Percentiles rank a stretch among this genome's conserved stretches.
phyloP scores from a whole-genome alignment of 2,888 invertebrate species.

The Hirudinaria manillensis region DNA sequence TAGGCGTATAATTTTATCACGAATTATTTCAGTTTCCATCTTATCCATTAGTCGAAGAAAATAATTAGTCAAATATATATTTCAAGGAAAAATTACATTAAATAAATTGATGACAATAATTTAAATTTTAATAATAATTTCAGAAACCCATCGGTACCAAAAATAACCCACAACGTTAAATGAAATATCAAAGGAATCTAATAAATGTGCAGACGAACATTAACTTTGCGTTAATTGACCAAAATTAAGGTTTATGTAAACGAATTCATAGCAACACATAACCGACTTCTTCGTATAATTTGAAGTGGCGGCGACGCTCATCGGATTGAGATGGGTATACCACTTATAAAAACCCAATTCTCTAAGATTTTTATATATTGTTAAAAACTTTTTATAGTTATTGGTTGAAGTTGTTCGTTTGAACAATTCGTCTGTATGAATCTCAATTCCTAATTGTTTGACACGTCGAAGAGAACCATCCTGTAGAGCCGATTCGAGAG shows the following conservation, averaged over 20 bases:
- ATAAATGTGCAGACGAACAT: neutral
- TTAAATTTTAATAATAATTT: too few relatives aligned
- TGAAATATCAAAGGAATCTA: too few relatives aligned
- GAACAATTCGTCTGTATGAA: slow-evolving; percentile 36
- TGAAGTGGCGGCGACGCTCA: slow-evolving; percentile 32
- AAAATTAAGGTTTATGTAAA: slow-evolving; percentile 35
- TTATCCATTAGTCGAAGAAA: too few relatives aligned
- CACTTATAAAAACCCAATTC: slow-evolving; percentile 35
- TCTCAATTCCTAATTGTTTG: slow-evolving; percentile 38
- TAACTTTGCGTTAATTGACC: slow-evolving; percentile 3
- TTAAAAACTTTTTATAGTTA: slow-evolving; percentile 29
- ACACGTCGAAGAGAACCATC: slow-evolving; percentile 34
- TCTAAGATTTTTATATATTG: slow-evolving; percentile 28
- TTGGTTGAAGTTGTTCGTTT: slow-evolving; percentile 14
- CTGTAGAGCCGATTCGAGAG: slow-evolving; percentile 28
- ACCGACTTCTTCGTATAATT: slow-evolving; percentile 20
- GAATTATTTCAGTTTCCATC: too few relatives aligned
- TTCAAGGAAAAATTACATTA: too few relatives aligned
- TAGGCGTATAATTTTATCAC: too few relatives aligned
- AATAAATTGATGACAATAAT: too few relatives aligned
- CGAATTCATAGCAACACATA: slow-evolving; percentile 38
- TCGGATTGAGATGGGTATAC: slow-evolving; percentile 35
- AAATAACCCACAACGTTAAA: too few relatives aligned
- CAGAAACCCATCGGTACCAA: too few relatives aligned
- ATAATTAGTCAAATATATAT: too few relatives aligned